Evolutionary conservation across 2,888 invertebrate species (phyloP).

Genomic region (Zhuqinia jingwanae): DNA sequence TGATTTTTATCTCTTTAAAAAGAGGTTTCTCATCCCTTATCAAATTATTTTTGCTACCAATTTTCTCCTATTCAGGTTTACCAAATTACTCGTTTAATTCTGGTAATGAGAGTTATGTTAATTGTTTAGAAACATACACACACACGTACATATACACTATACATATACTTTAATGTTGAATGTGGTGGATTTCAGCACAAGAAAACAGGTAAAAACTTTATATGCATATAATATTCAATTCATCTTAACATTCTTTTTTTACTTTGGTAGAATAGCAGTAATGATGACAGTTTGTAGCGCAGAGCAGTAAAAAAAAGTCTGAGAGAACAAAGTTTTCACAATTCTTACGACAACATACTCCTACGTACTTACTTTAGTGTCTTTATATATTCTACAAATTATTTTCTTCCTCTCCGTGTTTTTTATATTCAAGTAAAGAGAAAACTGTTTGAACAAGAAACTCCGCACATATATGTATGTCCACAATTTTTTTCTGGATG

Average conservation of each 20-base stretch:
- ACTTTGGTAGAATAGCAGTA: too few species aligned
- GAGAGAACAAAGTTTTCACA: too few species aligned
- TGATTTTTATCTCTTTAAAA: conserved; percentile 1
- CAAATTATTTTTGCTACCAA: conserved; percentile 1
- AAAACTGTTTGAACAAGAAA: neutral
- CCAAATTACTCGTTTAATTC: conserved; percentile 13
- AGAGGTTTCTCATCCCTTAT: neutral
- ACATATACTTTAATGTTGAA: too few species aligned
- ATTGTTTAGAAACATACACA: neutral
- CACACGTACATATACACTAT: too few species aligned
- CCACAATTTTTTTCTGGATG: neutral
- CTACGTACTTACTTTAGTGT: too few species aligned
- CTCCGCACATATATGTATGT: neutral
- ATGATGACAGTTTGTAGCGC: too few species aligned
- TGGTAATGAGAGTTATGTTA: neutral
- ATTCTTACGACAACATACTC: too few species aligned
- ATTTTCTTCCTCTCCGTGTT: neutral
- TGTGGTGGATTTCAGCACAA: too few species aligned
- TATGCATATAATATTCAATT: too few species aligned
- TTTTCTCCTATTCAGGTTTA: neutral
- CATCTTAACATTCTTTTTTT: too few species aligned
- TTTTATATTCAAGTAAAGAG: neutral
- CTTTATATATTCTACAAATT: neutral
- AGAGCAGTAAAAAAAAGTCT: too few species aligned
- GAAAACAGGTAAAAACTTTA: too few species aligned